A percentile compares a stretch with the other conserved stretches of the same genome.
These are phyloP conservation scores for Polydesmus complanatus DNA, from an alignment of 2,888 invertebrate genomes.

Conservation along the genomic window DNA sequence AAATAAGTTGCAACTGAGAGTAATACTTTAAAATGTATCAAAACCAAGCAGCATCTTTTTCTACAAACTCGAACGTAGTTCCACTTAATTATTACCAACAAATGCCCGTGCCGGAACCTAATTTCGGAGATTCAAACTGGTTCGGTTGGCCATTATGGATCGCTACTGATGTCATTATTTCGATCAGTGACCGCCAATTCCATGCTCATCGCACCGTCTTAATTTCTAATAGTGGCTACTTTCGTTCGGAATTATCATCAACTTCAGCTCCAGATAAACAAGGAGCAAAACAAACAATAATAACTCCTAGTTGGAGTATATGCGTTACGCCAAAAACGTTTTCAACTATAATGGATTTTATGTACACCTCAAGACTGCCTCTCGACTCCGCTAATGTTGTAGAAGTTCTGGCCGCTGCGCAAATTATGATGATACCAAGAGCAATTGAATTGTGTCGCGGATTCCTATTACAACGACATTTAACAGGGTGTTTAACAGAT, in stretches of 20 bases:
- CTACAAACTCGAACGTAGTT: neutral
- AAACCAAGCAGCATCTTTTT: neutral
- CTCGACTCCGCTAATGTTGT: slow-evolving; percentile 51
- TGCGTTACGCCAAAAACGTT: slow-evolving; percentile 36
- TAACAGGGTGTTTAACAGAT: neutral
- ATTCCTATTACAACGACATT: slow-evolving; percentile 10
- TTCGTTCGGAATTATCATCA: slow-evolving; percentile 26
- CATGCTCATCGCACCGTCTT: slow-evolving; percentile 51
- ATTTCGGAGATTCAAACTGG: slow-evolving; percentile 24
- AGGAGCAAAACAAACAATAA: neutral
- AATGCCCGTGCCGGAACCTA: slow-evolving; percentile 16
- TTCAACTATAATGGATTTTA: slow-evolving; percentile 52
- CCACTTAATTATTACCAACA: neutral
- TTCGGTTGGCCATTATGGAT: neutral
- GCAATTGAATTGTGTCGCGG: slow-evolving; percentile 43
- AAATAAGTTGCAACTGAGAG: too few relatives aligned
- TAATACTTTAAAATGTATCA: neutral
- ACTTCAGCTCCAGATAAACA: neutral
- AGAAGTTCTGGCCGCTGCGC: slow-evolving; percentile 46
- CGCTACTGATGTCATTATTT: slow-evolving; percentile 48
- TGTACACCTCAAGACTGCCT: slow-evolving; percentile 59
- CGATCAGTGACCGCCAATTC: slow-evolving; percentile 43
- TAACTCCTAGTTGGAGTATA: slow-evolving; percentile 13
- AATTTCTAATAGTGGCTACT: slow-evolving; percentile 53
- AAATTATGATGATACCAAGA: slow-evolving; percentile 57